Evolutionary conservation across 2,888 invertebrate species (phyloP).

Genomic region (Criorhina ranunculi): DNA sequence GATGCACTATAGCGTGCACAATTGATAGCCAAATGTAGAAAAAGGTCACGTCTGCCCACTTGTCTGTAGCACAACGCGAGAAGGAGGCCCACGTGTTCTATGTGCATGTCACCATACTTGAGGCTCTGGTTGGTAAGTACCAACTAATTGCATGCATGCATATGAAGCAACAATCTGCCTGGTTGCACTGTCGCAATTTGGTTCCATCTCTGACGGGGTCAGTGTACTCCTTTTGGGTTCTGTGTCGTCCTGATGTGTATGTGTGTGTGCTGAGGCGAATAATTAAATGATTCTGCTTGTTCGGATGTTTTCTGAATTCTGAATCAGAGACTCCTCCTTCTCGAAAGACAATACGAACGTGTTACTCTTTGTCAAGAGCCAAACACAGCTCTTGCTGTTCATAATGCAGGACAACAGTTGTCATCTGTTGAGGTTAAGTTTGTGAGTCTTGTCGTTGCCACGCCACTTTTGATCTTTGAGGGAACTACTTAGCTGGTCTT

Average conservation of each 20-base stretch:
- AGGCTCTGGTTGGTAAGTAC: slow-evolving; percentile 49
- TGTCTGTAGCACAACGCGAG: slow-evolving; percentile 48
- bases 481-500: slow-evolving; percentile 12
- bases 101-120: slow-evolving; percentile 19
- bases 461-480: slow-evolving; percentile 33
- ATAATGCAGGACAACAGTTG: slow-evolving; percentile 51
- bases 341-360: slow-evolving; percentile 18
- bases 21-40: slow-evolving; percentile 71
- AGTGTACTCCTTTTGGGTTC: slow-evolving; percentile 54
- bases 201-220: slow-evolving; percentile 41
- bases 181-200: slow-evolving; percentile 36
- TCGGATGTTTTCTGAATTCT: slow-evolving; percentile 30
- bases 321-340: slow-evolving; percentile 4
- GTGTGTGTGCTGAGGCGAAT: slow-evolving; percentile 55
- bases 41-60: slow-evolving; percentile 76
- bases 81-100: slow-evolving; percentile 1
- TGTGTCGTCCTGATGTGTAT: not conserved
- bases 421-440: slow-evolving; percentile 49
- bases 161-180: slow-evolving; percentile 66
- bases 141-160: slow-evolving; percentile 70
- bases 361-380: not conserved
- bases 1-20: slow-evolving; percentile 32
- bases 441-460: slow-evolving; percentile 44
- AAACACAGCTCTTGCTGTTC: not conserved
- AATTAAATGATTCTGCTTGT: slow-evolving; percentile 68